A percentile compares a stretch with the other conserved stretches of the same genome.
Evolutionary conservation across 2,888 invertebrate genomes (phyloP).

Genomic region (Gandaritis pyraliata): DNA sequence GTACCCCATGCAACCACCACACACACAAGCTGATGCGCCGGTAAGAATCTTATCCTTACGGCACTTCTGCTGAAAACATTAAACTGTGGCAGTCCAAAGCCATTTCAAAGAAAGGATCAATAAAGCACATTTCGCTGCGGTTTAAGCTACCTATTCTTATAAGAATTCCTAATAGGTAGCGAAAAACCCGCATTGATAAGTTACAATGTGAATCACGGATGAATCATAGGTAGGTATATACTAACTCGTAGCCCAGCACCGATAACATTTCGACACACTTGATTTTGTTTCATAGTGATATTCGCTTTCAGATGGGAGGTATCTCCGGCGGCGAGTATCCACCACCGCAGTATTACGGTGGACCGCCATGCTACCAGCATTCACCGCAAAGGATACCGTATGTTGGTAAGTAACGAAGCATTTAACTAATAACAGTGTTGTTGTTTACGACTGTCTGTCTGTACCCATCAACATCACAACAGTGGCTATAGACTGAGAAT

Average conservation of each 20-base stretch:
- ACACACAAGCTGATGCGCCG: constrained; percentile 69
- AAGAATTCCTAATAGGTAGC: no score
- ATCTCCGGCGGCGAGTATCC: constrained; percentile 76
- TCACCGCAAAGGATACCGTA: constrained; percentile 87
- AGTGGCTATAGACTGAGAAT: no score
- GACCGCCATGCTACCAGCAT: constrained; percentile 80
- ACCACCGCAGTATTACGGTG: constrained; percentile 80
- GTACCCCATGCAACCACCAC: constrained; percentile 80
- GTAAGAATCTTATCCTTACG: constrained; percentile 46
- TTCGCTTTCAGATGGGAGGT: constrained; percentile 72
- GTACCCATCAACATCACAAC: no score
- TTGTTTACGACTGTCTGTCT: no score
- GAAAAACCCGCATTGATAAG: background rate
- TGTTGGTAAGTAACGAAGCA: constrained; percentile 79
- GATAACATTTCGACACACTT: background rate
- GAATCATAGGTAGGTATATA: constrained; percentile 10
- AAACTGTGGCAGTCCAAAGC: background rate
- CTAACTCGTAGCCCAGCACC: background rate
- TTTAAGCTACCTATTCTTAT: no score
- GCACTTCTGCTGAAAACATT: no score
- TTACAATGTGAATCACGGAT: constrained; percentile 18
- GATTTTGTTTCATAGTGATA: constrained; percentile 13
- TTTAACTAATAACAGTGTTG: background rate
- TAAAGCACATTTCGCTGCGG: background rate
- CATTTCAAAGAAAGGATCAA: background rate